phyloP scores from a whole-genome alignment of 2,113 vertebrate species.

The Daboia siamensis region DNA sequence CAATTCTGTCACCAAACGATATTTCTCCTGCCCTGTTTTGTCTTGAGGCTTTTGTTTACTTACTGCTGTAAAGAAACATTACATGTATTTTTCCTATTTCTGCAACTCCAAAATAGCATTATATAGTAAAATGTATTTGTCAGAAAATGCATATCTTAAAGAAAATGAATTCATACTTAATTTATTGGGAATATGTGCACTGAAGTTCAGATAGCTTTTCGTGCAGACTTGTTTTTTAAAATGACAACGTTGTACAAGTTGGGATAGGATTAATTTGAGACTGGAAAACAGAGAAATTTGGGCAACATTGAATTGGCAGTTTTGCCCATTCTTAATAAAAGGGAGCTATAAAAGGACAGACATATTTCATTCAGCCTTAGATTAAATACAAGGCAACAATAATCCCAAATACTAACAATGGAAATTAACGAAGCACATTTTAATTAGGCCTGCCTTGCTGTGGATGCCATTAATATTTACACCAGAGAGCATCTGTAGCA shows the following conservation, averaged over 20 bases:
- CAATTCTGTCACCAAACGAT: not conserved
- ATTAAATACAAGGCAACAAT: not conserved
- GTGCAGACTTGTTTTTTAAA: not conserved
- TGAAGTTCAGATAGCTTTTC: not conserved
- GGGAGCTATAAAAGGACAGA: not conserved
- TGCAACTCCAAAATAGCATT: not conserved
- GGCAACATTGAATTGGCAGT: not conserved
- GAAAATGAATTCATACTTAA: not conserved
- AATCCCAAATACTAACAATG: not conserved
- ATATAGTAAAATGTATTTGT: not conserved
- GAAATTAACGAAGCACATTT: not conserved
- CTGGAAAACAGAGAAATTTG: not conserved
- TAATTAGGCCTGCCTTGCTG: not conserved
- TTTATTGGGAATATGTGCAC: not conserved
- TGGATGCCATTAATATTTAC: not conserved
- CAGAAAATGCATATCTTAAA: not conserved
- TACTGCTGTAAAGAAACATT: not conserved
- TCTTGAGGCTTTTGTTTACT: not conserved
- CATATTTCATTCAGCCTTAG: not conserved
- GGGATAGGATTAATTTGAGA: not conserved
- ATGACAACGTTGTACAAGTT: not conserved
- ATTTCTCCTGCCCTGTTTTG: not conserved
- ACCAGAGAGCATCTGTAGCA: not conserved
- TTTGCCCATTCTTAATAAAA: not conserved
- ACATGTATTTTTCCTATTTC: not conserved